Base-by-base conservation (phyloP, 2,888 invertebrate genomes). In the Melolontha melolontha region DNA sequence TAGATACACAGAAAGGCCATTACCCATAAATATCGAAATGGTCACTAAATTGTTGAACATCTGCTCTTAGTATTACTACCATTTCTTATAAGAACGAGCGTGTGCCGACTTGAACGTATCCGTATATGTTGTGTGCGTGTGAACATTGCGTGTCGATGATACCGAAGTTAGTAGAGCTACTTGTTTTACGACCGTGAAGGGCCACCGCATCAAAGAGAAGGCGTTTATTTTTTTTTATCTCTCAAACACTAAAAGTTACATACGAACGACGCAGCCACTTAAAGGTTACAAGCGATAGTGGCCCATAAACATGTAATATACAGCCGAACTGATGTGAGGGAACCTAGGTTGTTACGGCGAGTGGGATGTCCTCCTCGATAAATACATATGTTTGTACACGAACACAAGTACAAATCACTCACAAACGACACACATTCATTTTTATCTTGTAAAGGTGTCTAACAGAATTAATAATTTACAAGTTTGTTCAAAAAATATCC, bases 11-110 rank as follows among this genome's bases (percentile, higher is more conserved):
- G 1, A 22, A 22, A 22, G 22, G 22, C 77, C 78, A 78, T 77
- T 77, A 78, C 75, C 78, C 73, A 78, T 75, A 74, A 77, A 79
- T 79, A 78, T 77, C 74, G 75, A 71, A 77, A 77, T 72, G 75
- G 76, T 70, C 76, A 72, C 72, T 77, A 76, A 78, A 79, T 77
- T 76, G 77, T 73, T 71, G 74, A 75, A 71, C 73, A 73, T 73
- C 74, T 74, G 74, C 54, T 22, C 22, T 52, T 7, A 27, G n/a
- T 34, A 12, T 34, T 34, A 8, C 34, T 8, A 34, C 6, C 34
- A 34, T 10, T 22, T 22, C 22, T 22, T 22, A 22, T 22, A 22
- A 22, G 22, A 22, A 34, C 7, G 34, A 34, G 34, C 34, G 34
- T 34, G 34, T 34, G 34, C 34, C 4, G 34, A 34, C 34, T 34